Percentiles rank a stretch among this genome's conserved stretches.
Evolutionary conservation across 1,140 invertebrate genomes (phyloP).

Genomic region (Drosophila santomea): DNA sequence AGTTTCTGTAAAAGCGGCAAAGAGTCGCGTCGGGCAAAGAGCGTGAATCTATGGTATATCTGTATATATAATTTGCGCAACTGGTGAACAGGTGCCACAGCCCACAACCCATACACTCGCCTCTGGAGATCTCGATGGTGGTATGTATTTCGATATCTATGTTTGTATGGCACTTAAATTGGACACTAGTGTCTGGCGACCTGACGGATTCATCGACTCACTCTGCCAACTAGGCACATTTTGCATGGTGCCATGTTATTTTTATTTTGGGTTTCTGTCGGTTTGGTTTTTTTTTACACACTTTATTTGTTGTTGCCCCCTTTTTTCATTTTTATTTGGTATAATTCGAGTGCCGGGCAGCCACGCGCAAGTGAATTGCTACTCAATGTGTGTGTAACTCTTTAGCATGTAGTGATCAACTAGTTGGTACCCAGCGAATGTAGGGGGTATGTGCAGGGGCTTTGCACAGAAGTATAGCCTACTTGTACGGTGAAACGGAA

Average conservation of each 20-base stretch:
- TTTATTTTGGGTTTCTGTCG: not conserved
- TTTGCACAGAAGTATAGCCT: constrained; percentile 9
- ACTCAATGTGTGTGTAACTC: constrained; percentile 1
- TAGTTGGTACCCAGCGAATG: not conserved
- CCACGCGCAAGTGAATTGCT: constrained; percentile 53
- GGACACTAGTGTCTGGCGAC: constrained; percentile 46
- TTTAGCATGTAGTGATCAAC: constrained; percentile 32
- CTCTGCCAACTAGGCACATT: constrained; percentile 64
- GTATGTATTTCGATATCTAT: constrained; percentile 11
- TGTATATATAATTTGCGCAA: constrained; percentile 47
- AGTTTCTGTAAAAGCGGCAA: constrained; percentile 41
- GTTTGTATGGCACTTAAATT: constrained; percentile 58
- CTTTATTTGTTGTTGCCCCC: constrained; percentile 9
- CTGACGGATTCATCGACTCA: constrained; percentile 26
- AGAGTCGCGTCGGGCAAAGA: constrained; percentile 54
- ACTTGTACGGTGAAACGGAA: too few relatives aligned
- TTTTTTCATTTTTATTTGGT: constrained; percentile 29
- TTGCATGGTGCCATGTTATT: constrained; percentile 13
- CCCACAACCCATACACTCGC: constrained; percentile 29
- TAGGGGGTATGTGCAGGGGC: too few relatives aligned
- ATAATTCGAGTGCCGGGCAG: constrained; percentile 32
- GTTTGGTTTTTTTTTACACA: constrained; percentile 17
- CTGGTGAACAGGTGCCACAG: constrained; percentile 60
- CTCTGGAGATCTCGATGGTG: constrained; percentile 10
- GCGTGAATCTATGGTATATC: constrained; percentile 39